A percentile compares a stretch with the other conserved stretches of the same genome.
phyloP scores from a whole-genome alignment of 2,888 invertebrate species.

The Troides aeacus region DNA sequence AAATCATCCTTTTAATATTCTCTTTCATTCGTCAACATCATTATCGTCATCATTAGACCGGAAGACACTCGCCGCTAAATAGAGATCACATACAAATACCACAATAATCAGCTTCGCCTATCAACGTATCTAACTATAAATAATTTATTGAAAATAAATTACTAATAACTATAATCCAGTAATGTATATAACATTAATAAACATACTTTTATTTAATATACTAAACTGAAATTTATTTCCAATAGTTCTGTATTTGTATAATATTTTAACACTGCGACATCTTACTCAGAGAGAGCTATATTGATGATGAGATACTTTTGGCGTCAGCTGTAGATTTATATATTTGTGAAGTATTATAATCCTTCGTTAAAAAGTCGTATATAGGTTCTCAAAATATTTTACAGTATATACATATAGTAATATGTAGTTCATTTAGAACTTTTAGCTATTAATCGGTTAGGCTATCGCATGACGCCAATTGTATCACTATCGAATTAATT shows the following conservation, averaged over 20 bases:
- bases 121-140: too few relatives aligned
- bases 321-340: too few relatives aligned
- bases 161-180: background rate
- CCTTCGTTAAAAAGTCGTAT: background rate
- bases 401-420: background rate
- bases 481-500: constrained; percentile 45
- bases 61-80: background rate
- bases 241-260: background rate
- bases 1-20: background rate
- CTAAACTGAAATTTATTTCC: background rate
- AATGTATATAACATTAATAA: background rate
- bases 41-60: background rate
- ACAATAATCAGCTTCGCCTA: too few relatives aligned
- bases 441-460: constrained; percentile 49
- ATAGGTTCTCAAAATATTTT: background rate
- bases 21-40: background rate
- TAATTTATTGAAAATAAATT: background rate
- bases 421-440: background rate
- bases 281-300: background rate
- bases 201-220: background rate
- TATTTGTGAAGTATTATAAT: too few relatives aligned
- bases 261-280: background rate
- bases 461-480: constrained; percentile 55
- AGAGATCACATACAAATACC: too few relatives aligned
- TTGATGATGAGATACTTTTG: background rate